Percentiles rank a stretch among this genome's conserved stretches.
Conservation (phyloP, 2,888 invertebrate genomes). For the Drosophila tanythrix region DNA sequence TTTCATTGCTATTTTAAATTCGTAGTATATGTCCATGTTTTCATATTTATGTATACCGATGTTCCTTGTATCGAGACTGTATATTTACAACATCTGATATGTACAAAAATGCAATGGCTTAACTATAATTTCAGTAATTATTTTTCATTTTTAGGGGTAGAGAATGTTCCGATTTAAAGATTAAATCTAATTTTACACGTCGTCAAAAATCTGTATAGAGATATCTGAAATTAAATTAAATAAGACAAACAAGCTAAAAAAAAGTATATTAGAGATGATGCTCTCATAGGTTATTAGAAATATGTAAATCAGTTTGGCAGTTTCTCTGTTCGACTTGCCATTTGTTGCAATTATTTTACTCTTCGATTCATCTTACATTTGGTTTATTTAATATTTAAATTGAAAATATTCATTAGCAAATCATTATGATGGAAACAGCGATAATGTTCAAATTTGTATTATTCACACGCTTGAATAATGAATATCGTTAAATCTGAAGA, state of each 20-base stretch:
- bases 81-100: neutral
- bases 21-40: constrained; percentile 5
- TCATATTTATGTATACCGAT: neutral
- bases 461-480: neutral
- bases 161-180: neutral
- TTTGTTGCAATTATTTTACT: neutral
- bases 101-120: neutral
- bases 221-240: neutral
- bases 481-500: neutral
- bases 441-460: neutral
- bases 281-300: neutral
- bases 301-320: neutral
- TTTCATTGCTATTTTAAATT: constrained; percentile 18
- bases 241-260: neutral
- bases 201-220: neutral
- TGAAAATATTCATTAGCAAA: neutral
- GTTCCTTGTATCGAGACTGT: no score
- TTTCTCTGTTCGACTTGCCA: neutral
- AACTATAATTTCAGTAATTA: neutral
- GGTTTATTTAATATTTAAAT: neutral
- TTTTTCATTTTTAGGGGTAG: neutral
- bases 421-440: neutral
- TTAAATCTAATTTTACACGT: neutral
- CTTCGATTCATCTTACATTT: neutral
- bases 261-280: neutral